Conservation (phyloP, 2,113 vertebrate genomes). For the Apteryx owenii region DNA sequence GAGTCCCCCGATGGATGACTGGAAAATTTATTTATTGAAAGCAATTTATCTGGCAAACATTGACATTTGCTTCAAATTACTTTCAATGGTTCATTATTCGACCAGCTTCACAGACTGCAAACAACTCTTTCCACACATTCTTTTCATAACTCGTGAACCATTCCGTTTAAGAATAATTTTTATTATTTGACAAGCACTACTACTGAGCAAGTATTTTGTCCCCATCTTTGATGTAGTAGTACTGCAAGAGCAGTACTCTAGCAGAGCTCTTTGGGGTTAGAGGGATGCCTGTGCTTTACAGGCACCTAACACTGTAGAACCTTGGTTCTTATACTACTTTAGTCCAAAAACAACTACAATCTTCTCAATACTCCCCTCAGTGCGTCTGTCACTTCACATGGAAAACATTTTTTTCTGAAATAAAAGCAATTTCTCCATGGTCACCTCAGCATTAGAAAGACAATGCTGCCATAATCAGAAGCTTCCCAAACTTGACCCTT, state of each 20-base stretch:
- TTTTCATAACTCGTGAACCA: neutral
- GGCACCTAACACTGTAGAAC: neutral
- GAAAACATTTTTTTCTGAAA: neutral
- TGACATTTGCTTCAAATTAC: neutral
- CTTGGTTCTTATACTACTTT: too few relatives aligned
- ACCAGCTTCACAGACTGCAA: neutral
- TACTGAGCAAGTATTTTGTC: neutral
- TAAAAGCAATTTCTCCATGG: neutral
- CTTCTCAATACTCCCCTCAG: neutral
- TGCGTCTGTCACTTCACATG: neutral
- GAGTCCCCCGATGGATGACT: accelerated
- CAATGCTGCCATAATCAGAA: neutral
- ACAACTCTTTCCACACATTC: neutral
- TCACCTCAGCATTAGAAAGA: neutral
- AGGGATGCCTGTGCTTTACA: neutral
- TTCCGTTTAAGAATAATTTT: neutral
- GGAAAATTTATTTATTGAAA: neutral
- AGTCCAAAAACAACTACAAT: neutral
- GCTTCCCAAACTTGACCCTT: neutral
- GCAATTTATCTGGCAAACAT: neutral
- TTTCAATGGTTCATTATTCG: neutral
- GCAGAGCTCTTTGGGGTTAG: neutral
- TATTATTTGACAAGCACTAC: neutral
- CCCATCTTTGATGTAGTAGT: neutral
- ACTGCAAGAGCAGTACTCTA: neutral